Evolutionary conservation across 2,797 vertebrate genomes (phyloP).

Genomic region (Malurus leucopterus): DNA sequence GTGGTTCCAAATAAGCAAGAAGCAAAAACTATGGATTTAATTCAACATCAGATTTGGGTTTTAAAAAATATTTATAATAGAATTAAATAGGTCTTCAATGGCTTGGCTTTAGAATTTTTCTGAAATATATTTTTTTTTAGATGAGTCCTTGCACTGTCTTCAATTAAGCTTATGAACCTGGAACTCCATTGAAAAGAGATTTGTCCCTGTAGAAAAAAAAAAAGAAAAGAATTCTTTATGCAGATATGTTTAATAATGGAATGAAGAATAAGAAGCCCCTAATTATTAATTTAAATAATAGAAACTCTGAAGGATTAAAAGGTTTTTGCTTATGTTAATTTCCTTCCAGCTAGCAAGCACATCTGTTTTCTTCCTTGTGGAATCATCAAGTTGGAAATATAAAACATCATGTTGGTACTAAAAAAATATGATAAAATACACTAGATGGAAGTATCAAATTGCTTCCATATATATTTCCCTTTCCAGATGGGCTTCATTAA

Average conservation of each 20-base stretch:
- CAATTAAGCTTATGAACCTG: neutral
- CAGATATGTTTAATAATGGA: neutral
- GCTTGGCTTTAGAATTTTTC: neutral
- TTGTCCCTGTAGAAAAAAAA: neutral
- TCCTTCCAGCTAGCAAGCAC: neutral
- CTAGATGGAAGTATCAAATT: neutral
- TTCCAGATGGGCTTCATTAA: neutral
- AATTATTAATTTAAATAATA: neutral
- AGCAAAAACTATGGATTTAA: neutral
- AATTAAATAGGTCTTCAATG: neutral
- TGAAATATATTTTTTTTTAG: neutral
- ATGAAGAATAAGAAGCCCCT: neutral
- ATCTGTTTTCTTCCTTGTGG: neutral
- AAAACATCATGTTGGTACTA: neutral
- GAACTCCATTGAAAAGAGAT: neutral
- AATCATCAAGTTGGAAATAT: neutral
- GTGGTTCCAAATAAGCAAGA: neutral
- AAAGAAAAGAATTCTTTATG: rapidly evolving
- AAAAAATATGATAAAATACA: neutral
- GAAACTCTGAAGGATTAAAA: neutral
- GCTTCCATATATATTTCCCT: neutral
- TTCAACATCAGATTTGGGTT: neutral
- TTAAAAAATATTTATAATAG: neutral
- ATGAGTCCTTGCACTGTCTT: neutral
- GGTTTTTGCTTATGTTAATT: rapidly evolving